These are phyloP conservation scores for Tridacna gigas DNA, from an alignment of 2,888 invertebrate species.

Conservation along the genomic window DNA sequence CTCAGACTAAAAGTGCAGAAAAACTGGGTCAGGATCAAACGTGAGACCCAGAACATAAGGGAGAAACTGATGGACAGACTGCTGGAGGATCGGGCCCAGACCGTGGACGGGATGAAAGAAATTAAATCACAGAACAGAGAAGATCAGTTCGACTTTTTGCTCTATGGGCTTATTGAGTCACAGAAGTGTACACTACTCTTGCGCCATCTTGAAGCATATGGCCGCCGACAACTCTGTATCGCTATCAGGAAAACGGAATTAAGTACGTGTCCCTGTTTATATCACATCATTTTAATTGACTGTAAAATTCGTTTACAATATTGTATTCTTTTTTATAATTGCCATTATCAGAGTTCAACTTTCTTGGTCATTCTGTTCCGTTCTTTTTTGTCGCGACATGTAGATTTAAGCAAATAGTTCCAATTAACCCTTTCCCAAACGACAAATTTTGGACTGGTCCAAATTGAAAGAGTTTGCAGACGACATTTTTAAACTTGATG, in stretches of 20 bases:
- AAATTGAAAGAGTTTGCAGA: too few species aligned
- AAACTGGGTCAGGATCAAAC: slow-evolving; percentile 18
- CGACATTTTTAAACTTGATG: too few species aligned
- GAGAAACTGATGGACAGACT: slow-evolving; percentile 8
- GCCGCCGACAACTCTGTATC: slow-evolving; percentile 4
- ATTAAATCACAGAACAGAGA: slow-evolving; percentile 3
- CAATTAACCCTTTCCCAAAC: too few species aligned
- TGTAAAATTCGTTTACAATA: too few species aligned
- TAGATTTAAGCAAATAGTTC: too few species aligned
- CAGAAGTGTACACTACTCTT: slow-evolving; percentile 1
- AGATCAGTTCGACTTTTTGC: slow-evolving; percentile 11
- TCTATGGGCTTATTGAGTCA: slow-evolving; percentile 1
- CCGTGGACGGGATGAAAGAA: slow-evolving; percentile 4
- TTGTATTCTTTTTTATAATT: too few species aligned
- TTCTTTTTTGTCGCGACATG: too few species aligned
- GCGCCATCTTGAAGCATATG: background rate
- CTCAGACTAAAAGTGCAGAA: slow-evolving; percentile 9
- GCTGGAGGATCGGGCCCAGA: background rate
- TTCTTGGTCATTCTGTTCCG: too few species aligned
- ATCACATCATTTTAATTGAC: too few species aligned
- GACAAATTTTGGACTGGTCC: too few species aligned
- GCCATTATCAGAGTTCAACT: too few species aligned
- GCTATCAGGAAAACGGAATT: slow-evolving; percentile 16
- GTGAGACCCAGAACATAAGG: slow-evolving; percentile 11
- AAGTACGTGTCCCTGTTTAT: background rate